Evolutionary conservation across 1,140 invertebrate genomes (phyloP).

Genomic region (Coptotermes formosanus): DNA sequence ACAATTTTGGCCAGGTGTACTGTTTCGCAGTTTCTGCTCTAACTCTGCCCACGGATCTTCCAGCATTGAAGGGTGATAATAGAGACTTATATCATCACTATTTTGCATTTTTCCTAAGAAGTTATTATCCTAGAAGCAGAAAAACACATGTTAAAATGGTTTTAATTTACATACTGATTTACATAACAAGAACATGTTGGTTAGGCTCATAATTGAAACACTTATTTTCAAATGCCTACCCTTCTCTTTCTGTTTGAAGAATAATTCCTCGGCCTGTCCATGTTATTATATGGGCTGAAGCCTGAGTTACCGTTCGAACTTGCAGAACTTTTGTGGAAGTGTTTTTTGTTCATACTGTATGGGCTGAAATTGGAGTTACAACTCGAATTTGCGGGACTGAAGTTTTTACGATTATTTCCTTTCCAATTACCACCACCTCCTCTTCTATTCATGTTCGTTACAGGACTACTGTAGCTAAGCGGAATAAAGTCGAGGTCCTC

Average conservation of each 20-base stretch:
- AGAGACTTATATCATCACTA: constrained; percentile 22
- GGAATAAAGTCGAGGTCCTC: not conserved
- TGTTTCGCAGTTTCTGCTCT: constrained; percentile 22
- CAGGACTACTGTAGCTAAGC: not conserved
- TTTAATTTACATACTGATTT: not conserved
- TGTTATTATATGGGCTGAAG: constrained; percentile 7
- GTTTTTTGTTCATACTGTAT: not conserved
- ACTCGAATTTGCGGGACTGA: not conserved
- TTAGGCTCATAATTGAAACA: not conserved
- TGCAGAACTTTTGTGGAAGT: not conserved
- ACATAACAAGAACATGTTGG: not conserved
- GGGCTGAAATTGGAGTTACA: not conserved
- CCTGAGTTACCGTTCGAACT: not conserved
- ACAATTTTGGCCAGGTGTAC: not conserved
- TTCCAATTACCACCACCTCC: not conserved
- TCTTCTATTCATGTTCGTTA: not conserved
- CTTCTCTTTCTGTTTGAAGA: not conserved
- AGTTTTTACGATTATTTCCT: not conserved
- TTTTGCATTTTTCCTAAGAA: not conserved
- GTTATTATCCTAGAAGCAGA: not conserved
- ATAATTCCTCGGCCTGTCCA: not conserved
- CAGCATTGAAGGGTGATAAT: constrained; percentile 33
- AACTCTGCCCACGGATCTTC: constrained; percentile 34
- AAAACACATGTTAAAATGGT: not conserved
- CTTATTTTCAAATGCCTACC: not conserved